Percentiles rank a stretch among this genome's conserved stretches.
Conservation (phyloP, 1,140 invertebrate genomes). For the Habropoda laboriosa region DNA sequence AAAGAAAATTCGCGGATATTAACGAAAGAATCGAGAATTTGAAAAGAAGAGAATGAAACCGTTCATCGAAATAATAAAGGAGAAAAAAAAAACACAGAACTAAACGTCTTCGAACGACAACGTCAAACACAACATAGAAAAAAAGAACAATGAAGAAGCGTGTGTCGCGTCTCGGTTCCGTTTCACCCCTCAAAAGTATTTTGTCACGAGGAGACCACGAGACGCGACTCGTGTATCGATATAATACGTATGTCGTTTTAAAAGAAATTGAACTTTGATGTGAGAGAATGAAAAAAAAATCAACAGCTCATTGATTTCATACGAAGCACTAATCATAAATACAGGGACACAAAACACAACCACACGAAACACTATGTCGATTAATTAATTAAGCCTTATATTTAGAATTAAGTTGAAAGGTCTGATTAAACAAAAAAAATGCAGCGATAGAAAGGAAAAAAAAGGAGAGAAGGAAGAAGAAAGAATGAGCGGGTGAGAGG, state of each 20-base stretch:
- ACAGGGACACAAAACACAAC: constrained; percentile 59
- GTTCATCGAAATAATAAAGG: neutral
- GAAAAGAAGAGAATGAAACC: neutral
- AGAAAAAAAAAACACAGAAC: neutral
- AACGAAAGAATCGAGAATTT: neutral
- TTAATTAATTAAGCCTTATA: constrained; percentile 76
- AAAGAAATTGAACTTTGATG: constrained; percentile 9
- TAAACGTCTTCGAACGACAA: constrained; percentile 38
- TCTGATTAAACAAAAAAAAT: constrained; percentile 13
- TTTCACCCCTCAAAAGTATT: constrained; percentile 18
- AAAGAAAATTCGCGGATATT: neutral
- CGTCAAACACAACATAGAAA: constrained; percentile 21
- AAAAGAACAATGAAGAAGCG: neutral
- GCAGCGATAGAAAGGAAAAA: neutral
- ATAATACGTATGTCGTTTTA: neutral
- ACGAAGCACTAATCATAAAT: constrained; percentile 45
- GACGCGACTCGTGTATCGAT: neutral
- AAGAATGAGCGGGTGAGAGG: too few species aligned
- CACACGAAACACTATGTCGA: constrained; percentile 68
- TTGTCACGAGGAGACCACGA: constrained; percentile 19
- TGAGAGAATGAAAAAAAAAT: neutral
- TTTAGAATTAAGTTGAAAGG: constrained; percentile 67
- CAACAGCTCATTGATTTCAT: constrained; percentile 46
- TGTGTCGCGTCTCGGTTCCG: neutral
- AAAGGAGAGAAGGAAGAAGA: neutral